phyloP scores from a whole-genome alignment of 2,797 vertebrate species.

The Acipenser oxyrinchus region DNA sequence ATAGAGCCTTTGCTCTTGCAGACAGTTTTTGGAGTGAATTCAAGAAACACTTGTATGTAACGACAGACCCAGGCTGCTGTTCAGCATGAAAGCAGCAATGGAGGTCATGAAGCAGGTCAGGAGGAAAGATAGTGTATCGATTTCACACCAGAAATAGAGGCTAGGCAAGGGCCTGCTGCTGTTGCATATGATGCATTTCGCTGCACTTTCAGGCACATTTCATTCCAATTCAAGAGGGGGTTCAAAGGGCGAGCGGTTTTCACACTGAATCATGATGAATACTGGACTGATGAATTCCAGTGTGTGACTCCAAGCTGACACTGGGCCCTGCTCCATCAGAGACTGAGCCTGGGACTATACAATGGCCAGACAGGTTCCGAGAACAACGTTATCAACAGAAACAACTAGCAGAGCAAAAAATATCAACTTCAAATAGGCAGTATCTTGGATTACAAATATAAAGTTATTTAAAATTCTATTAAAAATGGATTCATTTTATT shows the following conservation, averaged over 20 bases:
- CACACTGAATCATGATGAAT: constrained; percentile 75
- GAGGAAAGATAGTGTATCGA: constrained; percentile 84
- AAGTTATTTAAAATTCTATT: no score
- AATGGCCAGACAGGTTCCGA: constrained; percentile 31
- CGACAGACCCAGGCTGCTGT: constrained; percentile 66
- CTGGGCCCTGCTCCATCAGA: constrained; percentile 16
- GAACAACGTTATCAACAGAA: background rate
- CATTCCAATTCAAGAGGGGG: constrained; percentile 63
- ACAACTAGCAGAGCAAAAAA: background rate
- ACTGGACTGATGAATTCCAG: constrained; percentile 65
- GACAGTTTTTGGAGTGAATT: constrained; percentile 28
- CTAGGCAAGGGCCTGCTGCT: constrained; percentile 51
- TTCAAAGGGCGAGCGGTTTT: constrained; percentile 68
- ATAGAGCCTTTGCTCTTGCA: background rate
- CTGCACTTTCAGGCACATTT: constrained; percentile 73
- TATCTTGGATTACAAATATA: no score
- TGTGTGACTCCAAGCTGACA: constrained; percentile 58
- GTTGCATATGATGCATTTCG: constrained; percentile 64
- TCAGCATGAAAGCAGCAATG: constrained; percentile 74
- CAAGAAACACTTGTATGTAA: constrained; percentile 66
- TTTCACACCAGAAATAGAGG: constrained; percentile 74
- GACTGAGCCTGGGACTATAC: constrained; percentile 53
- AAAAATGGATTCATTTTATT: no score
- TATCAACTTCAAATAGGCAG: no score
- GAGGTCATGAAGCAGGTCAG: constrained; percentile 77